phyloP scores from a whole-genome alignment of 2,113 vertebrate genomes.

The Melozone crissalis region DNA sequence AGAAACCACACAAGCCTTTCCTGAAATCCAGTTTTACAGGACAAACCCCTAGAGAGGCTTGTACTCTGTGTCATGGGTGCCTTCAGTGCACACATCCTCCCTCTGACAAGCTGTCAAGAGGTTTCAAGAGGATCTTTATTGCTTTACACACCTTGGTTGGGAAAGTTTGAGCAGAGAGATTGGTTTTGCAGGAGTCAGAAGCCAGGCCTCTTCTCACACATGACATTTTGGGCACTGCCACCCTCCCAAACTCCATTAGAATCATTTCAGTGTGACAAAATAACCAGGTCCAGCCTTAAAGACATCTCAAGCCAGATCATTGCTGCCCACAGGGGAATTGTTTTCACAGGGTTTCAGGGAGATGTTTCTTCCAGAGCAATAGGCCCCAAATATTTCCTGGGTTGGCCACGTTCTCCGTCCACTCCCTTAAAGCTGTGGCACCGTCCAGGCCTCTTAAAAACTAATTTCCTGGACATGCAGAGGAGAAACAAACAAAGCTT shows the following conservation, averaged over 20 bases:
- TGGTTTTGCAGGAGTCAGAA: not conserved
- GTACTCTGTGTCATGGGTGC: not conserved
- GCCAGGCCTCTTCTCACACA: not conserved
- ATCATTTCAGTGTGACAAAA: not conserved
- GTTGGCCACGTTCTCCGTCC: not conserved
- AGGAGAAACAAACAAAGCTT: not conserved
- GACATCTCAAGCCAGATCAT: not conserved
- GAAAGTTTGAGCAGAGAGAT: not conserved
- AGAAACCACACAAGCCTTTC: not conserved
- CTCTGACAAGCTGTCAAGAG: not conserved
- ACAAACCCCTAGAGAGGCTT: not conserved
- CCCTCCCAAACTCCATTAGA: rapidly evolving
- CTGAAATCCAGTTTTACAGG: not conserved
- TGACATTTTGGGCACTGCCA: not conserved
- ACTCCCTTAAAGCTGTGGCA: not conserved
- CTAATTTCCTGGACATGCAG: not conserved
- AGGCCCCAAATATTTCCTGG: not conserved
- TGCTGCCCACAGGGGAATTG: rapidly evolving
- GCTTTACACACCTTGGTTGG: not conserved
- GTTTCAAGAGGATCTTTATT: not conserved
- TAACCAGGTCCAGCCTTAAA: not conserved
- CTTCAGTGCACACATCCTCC: not conserved
- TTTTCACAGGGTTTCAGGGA: not conserved
- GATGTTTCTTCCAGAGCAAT: not conserved
- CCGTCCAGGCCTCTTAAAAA: not conserved